These are phyloP conservation scores for Antedon mediterranea DNA, from an alignment of 53 echinoderm and acorn worm genomes.

Conservation along the genomic window DNA sequence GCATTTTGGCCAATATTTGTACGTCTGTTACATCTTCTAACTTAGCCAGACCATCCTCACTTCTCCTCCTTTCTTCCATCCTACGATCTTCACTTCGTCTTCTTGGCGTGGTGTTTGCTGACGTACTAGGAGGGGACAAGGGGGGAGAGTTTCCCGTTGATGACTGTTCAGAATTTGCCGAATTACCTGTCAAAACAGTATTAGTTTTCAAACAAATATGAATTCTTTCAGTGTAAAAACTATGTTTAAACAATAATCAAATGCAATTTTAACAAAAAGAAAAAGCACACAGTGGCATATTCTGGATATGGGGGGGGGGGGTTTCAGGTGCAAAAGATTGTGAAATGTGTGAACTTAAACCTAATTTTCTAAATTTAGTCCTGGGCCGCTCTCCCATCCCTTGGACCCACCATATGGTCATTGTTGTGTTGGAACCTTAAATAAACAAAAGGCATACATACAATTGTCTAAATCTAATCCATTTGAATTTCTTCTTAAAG, in stretches of 20 bases:
- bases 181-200: neutral
- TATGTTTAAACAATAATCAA: too few relatives aligned
- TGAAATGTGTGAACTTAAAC: too few relatives aligned
- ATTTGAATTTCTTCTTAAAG: neutral
- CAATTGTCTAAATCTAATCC: neutral
- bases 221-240: too few relatives aligned
- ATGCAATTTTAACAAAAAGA: too few relatives aligned
- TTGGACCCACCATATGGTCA: too few relatives aligned
- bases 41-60: neutral
- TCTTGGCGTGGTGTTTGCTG: neutral
- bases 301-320: too few relatives aligned
- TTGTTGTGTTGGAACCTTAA: too few relatives aligned
- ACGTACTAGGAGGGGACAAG: neutral
- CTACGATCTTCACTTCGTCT: neutral
- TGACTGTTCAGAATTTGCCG: neutral
- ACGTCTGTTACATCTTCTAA: constrained; percentile 92
- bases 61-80: neutral
- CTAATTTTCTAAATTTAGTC: too few relatives aligned
- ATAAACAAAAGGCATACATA: too few relatives aligned
- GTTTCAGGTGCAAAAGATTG: too few relatives aligned
- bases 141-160: neutral
- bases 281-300: too few relatives aligned
- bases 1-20: constrained; percentile 96
- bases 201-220: neutral
- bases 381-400: too few relatives aligned